Evolutionary conservation across 2,113 vertebrate species (phyloP).

Genomic region (Brachyhypopomus gauderio): DNA sequence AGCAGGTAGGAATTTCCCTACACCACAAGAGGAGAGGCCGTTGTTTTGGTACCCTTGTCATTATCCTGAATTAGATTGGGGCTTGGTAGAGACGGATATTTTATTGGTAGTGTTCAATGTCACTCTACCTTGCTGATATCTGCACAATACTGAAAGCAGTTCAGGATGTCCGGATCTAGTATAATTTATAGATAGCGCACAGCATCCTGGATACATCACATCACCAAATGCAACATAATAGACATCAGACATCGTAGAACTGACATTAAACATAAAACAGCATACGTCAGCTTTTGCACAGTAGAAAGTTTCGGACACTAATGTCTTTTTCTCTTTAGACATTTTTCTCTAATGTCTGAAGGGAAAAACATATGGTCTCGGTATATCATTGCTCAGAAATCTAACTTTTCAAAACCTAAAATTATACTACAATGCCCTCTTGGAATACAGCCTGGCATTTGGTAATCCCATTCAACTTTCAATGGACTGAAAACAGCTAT

Average conservation of each 20-base stretch:
- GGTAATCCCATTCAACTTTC: background rate
- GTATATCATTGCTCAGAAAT: conserved; percentile 2
- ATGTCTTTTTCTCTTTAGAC: background rate
- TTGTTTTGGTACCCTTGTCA: background rate
- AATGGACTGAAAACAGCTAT: background rate
- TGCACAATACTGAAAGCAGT: background rate
- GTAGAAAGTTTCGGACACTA: background rate
- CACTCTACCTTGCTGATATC: background rate
- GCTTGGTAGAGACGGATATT: background rate
- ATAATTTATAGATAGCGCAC: background rate
- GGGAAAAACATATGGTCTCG: background rate
- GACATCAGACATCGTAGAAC: no score
- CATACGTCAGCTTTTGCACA: conserved; percentile 5
- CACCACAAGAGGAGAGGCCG: conserved; percentile 42
- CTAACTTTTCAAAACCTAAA: conserved; percentile 7
- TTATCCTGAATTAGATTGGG: background rate
- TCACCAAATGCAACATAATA: no score
- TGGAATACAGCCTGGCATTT: no score
- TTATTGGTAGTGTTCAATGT: background rate
- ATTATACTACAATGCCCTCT: no score
- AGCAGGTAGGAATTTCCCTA: conserved; percentile 46
- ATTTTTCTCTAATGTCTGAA: no score
- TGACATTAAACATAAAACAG: background rate
- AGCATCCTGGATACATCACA: background rate
- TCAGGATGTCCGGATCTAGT: background rate